Percentiles rank a stretch among this genome's conserved stretches.
These are phyloP conservation scores for Lycophotia porphyrea DNA, from an alignment of 2,888 invertebrate species.

Conservation along the genomic window DNA sequence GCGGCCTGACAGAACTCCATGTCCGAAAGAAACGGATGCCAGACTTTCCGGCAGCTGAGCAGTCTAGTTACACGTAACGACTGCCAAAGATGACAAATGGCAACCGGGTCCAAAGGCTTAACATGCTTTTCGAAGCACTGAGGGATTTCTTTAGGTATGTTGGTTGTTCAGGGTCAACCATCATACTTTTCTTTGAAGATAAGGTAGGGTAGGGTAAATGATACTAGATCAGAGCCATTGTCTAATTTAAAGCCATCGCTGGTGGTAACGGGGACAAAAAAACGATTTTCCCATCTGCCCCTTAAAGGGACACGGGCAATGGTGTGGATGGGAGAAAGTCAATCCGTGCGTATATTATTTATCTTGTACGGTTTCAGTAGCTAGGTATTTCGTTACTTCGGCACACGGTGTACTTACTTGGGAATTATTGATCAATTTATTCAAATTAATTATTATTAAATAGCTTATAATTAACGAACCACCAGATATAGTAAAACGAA, in stretches of 20 bases:
- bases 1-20: too few relatives aligned
- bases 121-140: too few relatives aligned
- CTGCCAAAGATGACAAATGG: too few relatives aligned
- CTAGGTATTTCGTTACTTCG: background rate
- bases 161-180: too few relatives aligned
- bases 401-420: background rate
- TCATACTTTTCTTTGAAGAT: too few relatives aligned
- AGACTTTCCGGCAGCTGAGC: too few relatives aligned
- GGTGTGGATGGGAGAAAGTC: background rate
- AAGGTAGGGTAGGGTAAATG: background rate
- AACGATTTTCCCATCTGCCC: background rate
- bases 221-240: background rate
- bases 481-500: too few relatives aligned
- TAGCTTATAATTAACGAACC: too few relatives aligned
- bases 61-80: too few relatives aligned
- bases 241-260: background rate
- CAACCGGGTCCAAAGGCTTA: too few relatives aligned
- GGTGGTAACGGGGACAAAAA: background rate
- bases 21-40: too few relatives aligned
- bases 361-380: background rate
- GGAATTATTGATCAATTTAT: background rate
- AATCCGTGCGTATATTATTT: background rate
- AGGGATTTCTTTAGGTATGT: too few relatives aligned
- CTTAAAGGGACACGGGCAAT: background rate
- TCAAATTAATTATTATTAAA: slow-evolving; percentile 11